Base-by-base conservation (phyloP, 2,888 invertebrate genomes). In the Gymnocheta viridis region DNA sequence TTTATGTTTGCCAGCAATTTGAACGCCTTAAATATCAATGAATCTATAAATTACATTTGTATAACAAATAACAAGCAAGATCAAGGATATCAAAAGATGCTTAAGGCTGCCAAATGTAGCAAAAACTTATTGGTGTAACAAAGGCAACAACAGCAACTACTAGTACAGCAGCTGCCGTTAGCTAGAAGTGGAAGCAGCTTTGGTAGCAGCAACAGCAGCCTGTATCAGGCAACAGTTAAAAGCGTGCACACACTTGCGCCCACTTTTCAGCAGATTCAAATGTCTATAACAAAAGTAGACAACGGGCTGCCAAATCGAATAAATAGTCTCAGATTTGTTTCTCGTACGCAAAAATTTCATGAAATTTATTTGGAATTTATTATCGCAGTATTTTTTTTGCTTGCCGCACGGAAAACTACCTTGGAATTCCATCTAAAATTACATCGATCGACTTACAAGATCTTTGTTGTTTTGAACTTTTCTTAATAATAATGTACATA, bases 1-100 rank as follows among this genome's bases (percentile, higher is more conserved):
- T 86, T 86, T 86, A 85, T 86, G 83, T 82, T 80, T 49, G 73
- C 78, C 72, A 84, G 77, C 58, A 77, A 56, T 84, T 81, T 78
- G 62, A 87, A 86, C 86, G 87, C 86, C 87, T 87, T 85, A 72
- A 85, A 86, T 85, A 86, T 87, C 86, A 86, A 78, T 86, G 86
- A 86, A 85, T 85, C 85, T 72, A 87, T 86, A 86, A 86, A 87
- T 86, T 87, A 86, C 73, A 80, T 82, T 86, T 56, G 62, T 73
- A 73, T 67, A 72, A 81, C 81, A 66, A 81, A 76, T 70, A 76
- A 81, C 84, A 77, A 84, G 73, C 66, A 85, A 82, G 82, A 85
- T 82, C 82, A 85, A 85, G 82, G 82, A 82, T 79, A 85, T 85
- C 82, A 64, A 17, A 54, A 76, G 60, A 73, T 51, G 81, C 84